A percentile compares a stretch with the other conserved stretches of the same genome.
phyloP scores from a whole-genome alignment of 2,888 invertebrate genomes.

The Podotricha telesiphe region DNA sequence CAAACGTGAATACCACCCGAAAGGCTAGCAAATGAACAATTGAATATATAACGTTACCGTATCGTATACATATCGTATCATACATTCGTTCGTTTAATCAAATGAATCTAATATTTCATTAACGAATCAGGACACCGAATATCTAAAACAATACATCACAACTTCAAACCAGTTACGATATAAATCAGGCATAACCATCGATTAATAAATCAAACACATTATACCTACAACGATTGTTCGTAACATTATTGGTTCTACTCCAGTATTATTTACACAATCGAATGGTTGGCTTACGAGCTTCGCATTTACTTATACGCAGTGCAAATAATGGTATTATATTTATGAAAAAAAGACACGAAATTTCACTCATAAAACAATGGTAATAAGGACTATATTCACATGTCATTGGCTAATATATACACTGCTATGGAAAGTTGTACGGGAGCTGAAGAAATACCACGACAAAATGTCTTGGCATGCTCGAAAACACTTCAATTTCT shows the following conservation, averaged over 20 bases:
- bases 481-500: constrained; percentile 80
- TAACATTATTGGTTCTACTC: constrained; percentile 76
- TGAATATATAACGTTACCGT: constrained; percentile 30
- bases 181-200: constrained; percentile 54
- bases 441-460: constrained; percentile 65
- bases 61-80: background rate
- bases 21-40: constrained; percentile 17
- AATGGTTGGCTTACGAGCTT: constrained; percentile 60
- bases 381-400: constrained; percentile 34
- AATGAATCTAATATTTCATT: constrained; percentile 39
- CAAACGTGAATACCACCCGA: constrained; percentile 14
- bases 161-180: constrained; percentile 45
- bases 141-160: constrained; percentile 48
- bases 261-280: constrained; percentile 72
- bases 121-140: constrained; percentile 42
- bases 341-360: constrained; percentile 28
- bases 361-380: constrained; percentile 33
- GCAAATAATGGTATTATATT: constrained; percentile 38
- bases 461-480: constrained; percentile 75
- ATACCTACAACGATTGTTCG: constrained; percentile 71
- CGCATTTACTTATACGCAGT: constrained; percentile 48
- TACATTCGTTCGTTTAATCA: constrained; percentile 28
- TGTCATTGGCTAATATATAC: constrained; percentile 16
- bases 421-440: constrained; percentile 35
- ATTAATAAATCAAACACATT: constrained; percentile 79